Percentiles rank a stretch among this genome's conserved stretches.
Evolutionary conservation across 2,797 vertebrate genomes (phyloP).

Genomic region (Enteromius argenteus): DNA sequence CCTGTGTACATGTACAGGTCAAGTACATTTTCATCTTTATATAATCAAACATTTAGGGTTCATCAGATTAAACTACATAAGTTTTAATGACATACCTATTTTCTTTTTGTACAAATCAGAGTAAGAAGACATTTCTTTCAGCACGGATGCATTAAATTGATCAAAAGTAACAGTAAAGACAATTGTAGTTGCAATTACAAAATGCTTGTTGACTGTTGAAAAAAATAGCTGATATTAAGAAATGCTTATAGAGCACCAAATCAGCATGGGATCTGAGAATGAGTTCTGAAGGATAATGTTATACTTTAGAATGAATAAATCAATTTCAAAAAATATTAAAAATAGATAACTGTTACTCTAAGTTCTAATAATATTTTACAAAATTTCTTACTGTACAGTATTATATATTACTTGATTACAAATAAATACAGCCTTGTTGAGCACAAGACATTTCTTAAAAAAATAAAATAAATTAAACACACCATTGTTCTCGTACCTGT

Average conservation of each 20-base stretch:
- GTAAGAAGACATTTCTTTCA: not conserved
- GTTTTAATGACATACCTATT: not conserved
- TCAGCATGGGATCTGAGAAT: too few species aligned
- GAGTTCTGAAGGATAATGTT: too few species aligned
- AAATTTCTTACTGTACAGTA: too few species aligned
- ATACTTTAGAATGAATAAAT: too few species aligned
- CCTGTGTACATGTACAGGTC: not conserved
- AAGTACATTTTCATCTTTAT: not conserved
- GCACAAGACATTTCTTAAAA: not conserved
- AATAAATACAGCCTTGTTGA: not conserved
- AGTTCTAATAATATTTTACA: too few species aligned
- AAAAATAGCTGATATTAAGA: too few species aligned
- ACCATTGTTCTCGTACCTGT: conserved; percentile 79
- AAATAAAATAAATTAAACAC: not conserved
- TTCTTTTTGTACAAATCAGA: not conserved
- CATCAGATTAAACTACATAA: not conserved
- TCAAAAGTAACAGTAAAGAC: not conserved
- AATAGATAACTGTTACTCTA: too few species aligned
- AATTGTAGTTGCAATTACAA: too few species aligned
- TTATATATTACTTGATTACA: not conserved
- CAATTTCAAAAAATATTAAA: too few species aligned
- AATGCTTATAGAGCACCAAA: too few species aligned
- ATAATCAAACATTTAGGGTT: not conserved
- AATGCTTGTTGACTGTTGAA: too few species aligned
- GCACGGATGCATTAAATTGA: not conserved